Conservation (phyloP, 2,113 vertebrate genomes). For the Atractosteus spatula region DNA sequence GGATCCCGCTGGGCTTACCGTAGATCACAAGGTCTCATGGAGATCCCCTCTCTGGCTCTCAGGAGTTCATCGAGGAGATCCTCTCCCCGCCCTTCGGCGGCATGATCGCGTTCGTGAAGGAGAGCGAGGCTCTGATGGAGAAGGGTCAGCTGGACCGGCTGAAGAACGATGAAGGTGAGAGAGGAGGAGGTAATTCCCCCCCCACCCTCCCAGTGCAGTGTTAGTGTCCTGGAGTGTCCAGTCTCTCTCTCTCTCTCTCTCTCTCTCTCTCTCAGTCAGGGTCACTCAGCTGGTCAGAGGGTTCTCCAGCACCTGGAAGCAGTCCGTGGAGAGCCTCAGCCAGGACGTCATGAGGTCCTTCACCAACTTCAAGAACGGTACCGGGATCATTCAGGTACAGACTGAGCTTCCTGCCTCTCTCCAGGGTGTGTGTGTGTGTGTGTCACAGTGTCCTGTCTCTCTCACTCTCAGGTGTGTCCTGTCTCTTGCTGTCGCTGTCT, state of each 20-base stretch:
- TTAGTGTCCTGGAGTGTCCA: background rate
- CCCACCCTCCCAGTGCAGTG: background rate
- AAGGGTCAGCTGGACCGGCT: conserved; percentile 83
- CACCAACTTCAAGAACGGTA: conserved; percentile 91
- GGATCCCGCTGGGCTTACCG: no score
- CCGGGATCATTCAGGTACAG: conserved; percentile 86
- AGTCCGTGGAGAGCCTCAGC: conserved; percentile 82
- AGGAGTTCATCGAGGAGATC: conserved; percentile 92
- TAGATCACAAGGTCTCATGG: no score
- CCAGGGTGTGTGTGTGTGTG: no score
- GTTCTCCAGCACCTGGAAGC: conserved; percentile 83
- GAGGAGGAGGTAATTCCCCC: no score
- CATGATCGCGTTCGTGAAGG: conserved; percentile 89
- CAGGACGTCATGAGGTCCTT: conserved; percentile 92
- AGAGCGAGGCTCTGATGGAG: conserved; percentile 81
- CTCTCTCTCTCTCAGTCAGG: conserved; percentile 55
- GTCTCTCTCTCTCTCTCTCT: background rate
- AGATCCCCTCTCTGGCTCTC: conserved; percentile 3
- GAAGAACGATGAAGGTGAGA: conserved; percentile 81
- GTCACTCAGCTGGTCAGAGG: conserved; percentile 83
- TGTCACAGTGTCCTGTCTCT: no score
- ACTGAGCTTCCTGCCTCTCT: no score
- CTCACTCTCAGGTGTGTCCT: no score
- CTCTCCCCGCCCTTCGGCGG: conserved; percentile 83
- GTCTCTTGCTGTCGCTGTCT: no score